phyloP scores from a whole-genome alignment of 2,797 vertebrate species.

The Macropus fuliginosus region DNA sequence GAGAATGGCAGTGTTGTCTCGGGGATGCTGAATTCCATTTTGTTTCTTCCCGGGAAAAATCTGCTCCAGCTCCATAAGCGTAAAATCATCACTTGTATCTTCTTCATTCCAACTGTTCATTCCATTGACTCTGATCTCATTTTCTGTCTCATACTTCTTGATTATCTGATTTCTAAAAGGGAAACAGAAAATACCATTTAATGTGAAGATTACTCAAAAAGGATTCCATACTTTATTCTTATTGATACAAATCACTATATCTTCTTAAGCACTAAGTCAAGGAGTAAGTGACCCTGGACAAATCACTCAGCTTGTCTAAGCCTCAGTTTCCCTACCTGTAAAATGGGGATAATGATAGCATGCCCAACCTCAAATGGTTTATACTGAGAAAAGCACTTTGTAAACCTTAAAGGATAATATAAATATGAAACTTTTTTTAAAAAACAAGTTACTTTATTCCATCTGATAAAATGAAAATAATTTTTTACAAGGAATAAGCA shows the following conservation, averaged over 20 bases:
- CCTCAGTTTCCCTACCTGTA: background rate
- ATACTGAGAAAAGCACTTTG: background rate
- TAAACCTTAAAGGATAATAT: background rate
- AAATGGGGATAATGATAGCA: background rate
- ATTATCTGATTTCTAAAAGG: conserved; percentile 84
- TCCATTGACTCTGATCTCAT: conserved; percentile 83
- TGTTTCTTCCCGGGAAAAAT: conserved; percentile 80
- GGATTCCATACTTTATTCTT: conserved; percentile 29
- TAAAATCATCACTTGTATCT: conserved; percentile 71
- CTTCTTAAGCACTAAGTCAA: background rate
- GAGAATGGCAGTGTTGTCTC: conserved; percentile 86
- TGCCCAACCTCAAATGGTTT: background rate
- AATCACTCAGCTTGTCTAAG: background rate
- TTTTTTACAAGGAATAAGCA: conserved; percentile 54
- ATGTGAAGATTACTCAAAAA: conserved; percentile 32
- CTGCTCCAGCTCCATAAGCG: conserved; percentile 81
- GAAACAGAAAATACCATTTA: conserved; percentile 59
- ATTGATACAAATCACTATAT: background rate
- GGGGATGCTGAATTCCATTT: conserved; percentile 84
- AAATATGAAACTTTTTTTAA: background rate
- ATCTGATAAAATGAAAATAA: conserved; percentile 36
- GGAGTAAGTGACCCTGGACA: background rate
- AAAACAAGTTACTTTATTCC: conserved; percentile 14
- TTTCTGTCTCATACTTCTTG: conserved; percentile 82
- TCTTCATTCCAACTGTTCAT: conserved; percentile 85